Base-by-base conservation (phyloP, 2,113 vertebrate species). In the Mastomys coucha region DNA sequence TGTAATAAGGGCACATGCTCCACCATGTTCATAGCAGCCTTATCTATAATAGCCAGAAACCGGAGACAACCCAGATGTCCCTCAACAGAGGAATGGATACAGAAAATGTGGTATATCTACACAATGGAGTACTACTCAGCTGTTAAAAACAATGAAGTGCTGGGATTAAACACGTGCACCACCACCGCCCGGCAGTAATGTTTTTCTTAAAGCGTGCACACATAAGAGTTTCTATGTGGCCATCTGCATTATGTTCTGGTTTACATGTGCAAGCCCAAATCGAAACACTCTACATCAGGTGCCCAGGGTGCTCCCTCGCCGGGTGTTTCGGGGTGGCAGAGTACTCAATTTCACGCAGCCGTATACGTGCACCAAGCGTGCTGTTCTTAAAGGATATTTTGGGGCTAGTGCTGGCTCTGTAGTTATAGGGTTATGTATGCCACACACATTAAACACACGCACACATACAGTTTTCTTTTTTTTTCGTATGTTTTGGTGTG, bases 231-330 rank as follows among this genome's bases (percentile, higher is more conserved):
- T 3, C 58, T 73, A 2, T 81, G 2, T 85, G 65, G 14, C 14
- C 49, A 0, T 53, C 14, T 5, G 20, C 28, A 72, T 42, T 31
- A 51, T 77, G 7, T 53, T 91, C 33, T 67, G 56, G 81, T 92
- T 49, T 75, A 26, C 91, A 58, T 92, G 69, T 88, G 45, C 5
- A 69, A 87, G 92, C 85, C 1, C 28, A 77, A 75, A 70, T 56
- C 77, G 53, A 92, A 95, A 42, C 88, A 28, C 8, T 94, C 81
- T 67, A 53, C 63, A 53, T 28, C 17, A 95, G 24, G n/a, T n/a
- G n/a, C 10, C 70, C 53, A 72, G 31, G 72, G 80, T 89, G 22
- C 56, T 51, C 45, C 53, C 36, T 82, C 8, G 39, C 67, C 31
- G 33, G 10, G 24, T 75, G 6, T 63, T 12, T 85, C 26, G 93